Evolutionary conservation across 2,113 vertebrate species (phyloP).

Genomic region (Pungitius pungitius): DNA sequence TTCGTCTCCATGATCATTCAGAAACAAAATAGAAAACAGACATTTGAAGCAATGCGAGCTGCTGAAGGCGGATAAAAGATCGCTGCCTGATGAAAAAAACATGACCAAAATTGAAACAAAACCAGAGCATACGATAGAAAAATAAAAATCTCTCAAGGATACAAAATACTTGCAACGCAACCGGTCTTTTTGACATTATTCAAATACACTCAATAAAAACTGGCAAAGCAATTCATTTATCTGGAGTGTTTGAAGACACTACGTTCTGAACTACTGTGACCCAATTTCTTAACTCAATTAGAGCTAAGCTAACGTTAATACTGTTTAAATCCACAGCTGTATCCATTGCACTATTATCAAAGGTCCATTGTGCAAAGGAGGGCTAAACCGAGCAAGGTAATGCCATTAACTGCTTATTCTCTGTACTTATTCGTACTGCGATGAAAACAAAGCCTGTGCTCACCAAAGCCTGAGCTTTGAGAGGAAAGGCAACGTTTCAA

Average conservation of each 20-base stretch:
- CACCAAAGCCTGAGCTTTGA: constrained; percentile 30
- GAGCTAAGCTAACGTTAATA: constrained; percentile 46
- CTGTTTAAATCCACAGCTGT: constrained; percentile 59
- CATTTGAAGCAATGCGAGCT: neutral
- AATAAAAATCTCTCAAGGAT: neutral
- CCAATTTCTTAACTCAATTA: constrained; percentile 54
- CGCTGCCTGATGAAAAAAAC: neutral
- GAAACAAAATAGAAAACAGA: neutral
- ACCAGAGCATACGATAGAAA: neutral
- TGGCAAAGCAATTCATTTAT: constrained; percentile 8
- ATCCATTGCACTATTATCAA: constrained; percentile 67
- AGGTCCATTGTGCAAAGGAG: constrained; percentile 61
- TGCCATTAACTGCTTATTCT: constrained; percentile 54
- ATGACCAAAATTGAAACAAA: neutral
- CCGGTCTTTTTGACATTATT: neutral
- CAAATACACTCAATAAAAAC: neutral
- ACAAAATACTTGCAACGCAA: constrained; percentile 1
- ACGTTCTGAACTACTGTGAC: constrained; percentile 46
- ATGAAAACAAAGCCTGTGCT: constrained; percentile 14
- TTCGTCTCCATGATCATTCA: neutral
- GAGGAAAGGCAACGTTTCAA: neutral
- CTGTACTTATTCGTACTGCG: constrained; percentile 31
- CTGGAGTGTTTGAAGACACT: constrained; percentile 18
- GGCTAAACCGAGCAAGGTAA: constrained; percentile 54
- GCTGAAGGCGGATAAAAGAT: constrained; percentile 4